These are phyloP conservation scores for Plusia festucae DNA, from an alignment of 2,888 invertebrate genomes.

Conservation along the genomic window DNA sequence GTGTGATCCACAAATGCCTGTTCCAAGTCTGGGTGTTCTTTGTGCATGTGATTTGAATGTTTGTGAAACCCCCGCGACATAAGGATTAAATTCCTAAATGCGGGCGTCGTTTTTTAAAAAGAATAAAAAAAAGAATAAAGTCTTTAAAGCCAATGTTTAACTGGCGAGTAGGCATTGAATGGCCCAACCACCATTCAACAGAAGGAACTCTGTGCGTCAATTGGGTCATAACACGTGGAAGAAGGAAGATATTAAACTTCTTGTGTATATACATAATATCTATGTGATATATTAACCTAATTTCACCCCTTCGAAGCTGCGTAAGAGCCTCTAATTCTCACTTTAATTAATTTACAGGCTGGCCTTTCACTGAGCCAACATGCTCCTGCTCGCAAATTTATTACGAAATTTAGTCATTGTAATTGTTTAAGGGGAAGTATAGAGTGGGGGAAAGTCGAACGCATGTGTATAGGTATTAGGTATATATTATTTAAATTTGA, in stretches of 20 bases:
- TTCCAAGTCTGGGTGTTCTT: no score
- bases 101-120: no score
- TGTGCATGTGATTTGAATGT: no score
- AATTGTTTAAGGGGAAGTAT: slow-evolving; percentile 38
- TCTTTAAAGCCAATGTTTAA: no score
- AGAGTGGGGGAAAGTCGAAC: slow-evolving; percentile 11
- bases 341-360: slow-evolving; percentile 47
- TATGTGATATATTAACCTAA: slow-evolving; percentile 46
- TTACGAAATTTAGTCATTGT: slow-evolving; percentile 50
- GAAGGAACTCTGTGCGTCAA: background rate
- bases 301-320: slow-evolving; percentile 21
- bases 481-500: no score
- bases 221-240: background rate
- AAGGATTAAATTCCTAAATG: no score
- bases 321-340: slow-evolving; percentile 46
- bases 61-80: no score
- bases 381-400: slow-evolving; percentile 43
- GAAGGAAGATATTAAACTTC: background rate
- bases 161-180: background rate
- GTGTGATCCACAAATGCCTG: no score
- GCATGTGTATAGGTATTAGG: no score
- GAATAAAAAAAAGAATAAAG: no score
- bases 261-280: slow-evolving; percentile 24
- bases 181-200: background rate
- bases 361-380: slow-evolving; percentile 35